Percentiles rank a stretch among this genome's conserved stretches.
Conservation (phyloP, 2,797 vertebrate species). For the Tiaroga cobitis region DNA sequence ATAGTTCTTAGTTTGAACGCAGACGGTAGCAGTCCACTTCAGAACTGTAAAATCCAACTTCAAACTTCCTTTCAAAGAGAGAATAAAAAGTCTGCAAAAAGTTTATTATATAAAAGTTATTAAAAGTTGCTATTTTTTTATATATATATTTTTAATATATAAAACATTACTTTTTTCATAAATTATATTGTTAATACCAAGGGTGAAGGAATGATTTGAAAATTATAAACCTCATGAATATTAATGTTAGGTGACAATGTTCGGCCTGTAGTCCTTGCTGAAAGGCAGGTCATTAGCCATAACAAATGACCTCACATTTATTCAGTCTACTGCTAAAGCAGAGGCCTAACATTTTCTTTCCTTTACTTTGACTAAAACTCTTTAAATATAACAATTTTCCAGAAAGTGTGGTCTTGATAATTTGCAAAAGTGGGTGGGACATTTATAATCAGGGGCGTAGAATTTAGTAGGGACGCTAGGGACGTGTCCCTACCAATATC, state of each 20-base stretch:
- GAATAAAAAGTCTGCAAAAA: background rate
- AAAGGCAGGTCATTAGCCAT: conserved; percentile 16
- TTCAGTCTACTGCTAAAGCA: background rate
- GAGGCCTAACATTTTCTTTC: background rate
- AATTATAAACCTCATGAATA: background rate
- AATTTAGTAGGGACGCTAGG: too few relatives aligned
- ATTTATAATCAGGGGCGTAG: too few relatives aligned
- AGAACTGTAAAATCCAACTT: conserved; percentile 28
- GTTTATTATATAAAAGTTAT: too few relatives aligned
- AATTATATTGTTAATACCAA: background rate
- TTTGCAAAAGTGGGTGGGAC: background rate
- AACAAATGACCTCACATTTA: background rate
- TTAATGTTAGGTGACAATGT: background rate
- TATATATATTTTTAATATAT: too few relatives aligned
- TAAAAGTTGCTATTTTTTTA: too few relatives aligned
- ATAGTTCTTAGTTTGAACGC: background rate
- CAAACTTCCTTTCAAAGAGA: conserved; percentile 15
- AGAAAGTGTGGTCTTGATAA: background rate
- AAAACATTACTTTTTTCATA: too few relatives aligned
- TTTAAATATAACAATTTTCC: background rate
- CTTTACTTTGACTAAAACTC: background rate
- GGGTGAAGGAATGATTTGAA: background rate
- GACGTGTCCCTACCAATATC: too few relatives aligned
- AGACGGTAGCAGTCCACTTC: conserved; percentile 13
- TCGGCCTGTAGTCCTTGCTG: conserved; percentile 9